Conservation (phyloP, 2,113 vertebrate species). For the Otus sunia region DNA sequence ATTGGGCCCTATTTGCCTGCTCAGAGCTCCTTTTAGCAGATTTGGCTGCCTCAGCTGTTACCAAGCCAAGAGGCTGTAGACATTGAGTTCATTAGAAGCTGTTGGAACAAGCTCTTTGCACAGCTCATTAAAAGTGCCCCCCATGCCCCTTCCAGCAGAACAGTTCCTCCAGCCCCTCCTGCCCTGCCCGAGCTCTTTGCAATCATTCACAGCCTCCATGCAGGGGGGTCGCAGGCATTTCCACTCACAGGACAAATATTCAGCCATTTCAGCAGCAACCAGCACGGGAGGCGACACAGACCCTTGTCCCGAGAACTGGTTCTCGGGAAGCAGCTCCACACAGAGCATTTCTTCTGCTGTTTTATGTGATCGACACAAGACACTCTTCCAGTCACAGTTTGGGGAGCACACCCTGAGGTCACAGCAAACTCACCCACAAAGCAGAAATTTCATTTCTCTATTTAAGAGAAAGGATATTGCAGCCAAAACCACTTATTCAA, state of each 20-base stretch:
- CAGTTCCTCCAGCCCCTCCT: slow-evolving; percentile 27
- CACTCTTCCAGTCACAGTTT: neutral
- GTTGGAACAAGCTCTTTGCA: slow-evolving; percentile 65
- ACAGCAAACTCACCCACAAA: neutral
- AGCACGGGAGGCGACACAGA: neutral
- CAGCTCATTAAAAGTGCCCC: slow-evolving; percentile 73
- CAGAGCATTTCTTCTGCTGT: neutral
- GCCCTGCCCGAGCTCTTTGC: slow-evolving; percentile 38
- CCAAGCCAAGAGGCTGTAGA: slow-evolving; percentile 41
- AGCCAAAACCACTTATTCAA: neutral
- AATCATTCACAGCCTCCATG: slow-evolving; percentile 60
- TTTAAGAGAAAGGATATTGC: neutral
- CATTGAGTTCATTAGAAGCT: slow-evolving; percentile 72
- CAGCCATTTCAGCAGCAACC: slow-evolving; percentile 16
- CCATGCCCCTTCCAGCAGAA: slow-evolving; percentile 44
- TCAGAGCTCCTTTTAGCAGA: slow-evolving; percentile 50
- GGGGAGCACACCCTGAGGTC: neutral
- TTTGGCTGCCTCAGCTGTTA: slow-evolving; percentile 58
- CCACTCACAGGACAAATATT: neutral
- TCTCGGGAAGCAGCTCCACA: neutral
- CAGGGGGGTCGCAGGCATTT: neutral
- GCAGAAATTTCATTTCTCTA: neutral
- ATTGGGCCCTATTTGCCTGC: slow-evolving; percentile 30
- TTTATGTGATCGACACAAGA: neutral
- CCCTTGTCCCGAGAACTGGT: neutral